phyloP scores from a whole-genome alignment of 35 echinoderm and acorn worm genomes.

The Patiria miniata region DNA sequence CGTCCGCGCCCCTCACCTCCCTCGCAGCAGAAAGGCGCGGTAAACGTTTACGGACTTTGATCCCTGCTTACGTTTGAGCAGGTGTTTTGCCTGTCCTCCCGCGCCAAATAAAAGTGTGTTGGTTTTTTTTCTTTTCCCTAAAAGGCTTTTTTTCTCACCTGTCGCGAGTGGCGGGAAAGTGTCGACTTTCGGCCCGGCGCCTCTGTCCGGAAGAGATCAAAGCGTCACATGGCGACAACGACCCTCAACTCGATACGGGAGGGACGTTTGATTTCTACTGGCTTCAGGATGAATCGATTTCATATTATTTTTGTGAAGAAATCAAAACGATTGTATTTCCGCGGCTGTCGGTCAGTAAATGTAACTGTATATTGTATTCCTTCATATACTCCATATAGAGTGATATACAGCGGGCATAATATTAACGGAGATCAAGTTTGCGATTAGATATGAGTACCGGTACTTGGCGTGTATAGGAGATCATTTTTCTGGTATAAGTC shows the following conservation, averaged over 20 bases:
- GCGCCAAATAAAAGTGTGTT: neutral
- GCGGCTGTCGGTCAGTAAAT: too few relatives aligned
- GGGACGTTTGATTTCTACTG: too few relatives aligned
- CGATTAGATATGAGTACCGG: too few relatives aligned
- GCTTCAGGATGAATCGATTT: too few relatives aligned
- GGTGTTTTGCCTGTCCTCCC: neutral
- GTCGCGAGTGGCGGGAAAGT: neutral
- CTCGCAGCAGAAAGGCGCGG: neutral
- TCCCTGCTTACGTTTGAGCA: neutral
- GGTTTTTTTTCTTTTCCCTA: neutral
- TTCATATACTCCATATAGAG: too few relatives aligned
- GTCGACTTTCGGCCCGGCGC: constrained; percentile 18
- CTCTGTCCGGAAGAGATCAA: neutral
- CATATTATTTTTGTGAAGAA: too few relatives aligned
- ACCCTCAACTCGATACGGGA: neutral
- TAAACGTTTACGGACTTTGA: neutral
- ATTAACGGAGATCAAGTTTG: too few relatives aligned
- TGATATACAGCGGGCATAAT: too few relatives aligned
- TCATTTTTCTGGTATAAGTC: too few relatives aligned
- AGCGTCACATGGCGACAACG: neutral
- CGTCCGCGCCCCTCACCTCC: neutral
- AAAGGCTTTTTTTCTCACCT: neutral
- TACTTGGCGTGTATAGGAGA: too few relatives aligned
- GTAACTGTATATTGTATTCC: too few relatives aligned
- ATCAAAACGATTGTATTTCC: too few relatives aligned